Evolutionary conservation across 2,888 invertebrate genomes (phyloP).

Genomic region (Coenonympha arcania): DNA sequence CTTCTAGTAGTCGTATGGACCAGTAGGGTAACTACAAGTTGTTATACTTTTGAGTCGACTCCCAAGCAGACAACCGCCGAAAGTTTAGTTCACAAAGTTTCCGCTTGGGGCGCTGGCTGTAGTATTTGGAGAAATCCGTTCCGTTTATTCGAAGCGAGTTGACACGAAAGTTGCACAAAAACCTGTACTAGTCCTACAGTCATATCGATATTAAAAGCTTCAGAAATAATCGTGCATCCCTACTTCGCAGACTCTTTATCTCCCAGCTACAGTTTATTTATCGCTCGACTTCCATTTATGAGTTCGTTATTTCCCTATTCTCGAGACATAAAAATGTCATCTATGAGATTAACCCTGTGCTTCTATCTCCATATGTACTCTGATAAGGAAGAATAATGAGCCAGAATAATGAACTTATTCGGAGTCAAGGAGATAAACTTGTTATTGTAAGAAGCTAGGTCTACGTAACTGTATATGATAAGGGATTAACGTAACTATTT

Average conservation of each 20-base stretch:
- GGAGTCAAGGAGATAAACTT: constrained; percentile 59
- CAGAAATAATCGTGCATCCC: too few species aligned
- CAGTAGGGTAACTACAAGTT: too few species aligned
- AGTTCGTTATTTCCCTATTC: constrained; percentile 71
- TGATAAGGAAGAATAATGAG: constrained; percentile 70
- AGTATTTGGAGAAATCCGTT: too few species aligned
- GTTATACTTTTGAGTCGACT: too few species aligned
- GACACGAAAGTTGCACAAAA: too few species aligned
- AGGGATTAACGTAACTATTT: constrained; percentile 27
- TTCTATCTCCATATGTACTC: constrained; percentile 60
- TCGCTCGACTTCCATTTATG: constrained; percentile 66
- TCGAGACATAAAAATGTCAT: constrained; percentile 69
- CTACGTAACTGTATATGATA: constrained; percentile 28
- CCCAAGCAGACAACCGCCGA: too few species aligned
- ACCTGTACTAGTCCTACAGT: too few species aligned
- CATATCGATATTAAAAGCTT: too few species aligned
- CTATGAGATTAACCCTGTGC: constrained; percentile 57
- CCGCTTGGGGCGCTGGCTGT: too few species aligned
- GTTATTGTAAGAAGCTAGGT: constrained; percentile 40
- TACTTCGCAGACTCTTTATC: constrained; percentile 55
- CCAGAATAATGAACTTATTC: constrained; percentile 54
- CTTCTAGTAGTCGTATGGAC: too few species aligned
- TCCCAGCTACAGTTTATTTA: constrained; percentile 63
- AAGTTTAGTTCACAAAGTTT: too few species aligned
- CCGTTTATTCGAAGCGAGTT: too few species aligned